Percentiles rank a stretch among this genome's conserved stretches.
Evolutionary conservation across 2,113 vertebrate genomes (phyloP).

Genomic region (Lepus europaeus): DNA sequence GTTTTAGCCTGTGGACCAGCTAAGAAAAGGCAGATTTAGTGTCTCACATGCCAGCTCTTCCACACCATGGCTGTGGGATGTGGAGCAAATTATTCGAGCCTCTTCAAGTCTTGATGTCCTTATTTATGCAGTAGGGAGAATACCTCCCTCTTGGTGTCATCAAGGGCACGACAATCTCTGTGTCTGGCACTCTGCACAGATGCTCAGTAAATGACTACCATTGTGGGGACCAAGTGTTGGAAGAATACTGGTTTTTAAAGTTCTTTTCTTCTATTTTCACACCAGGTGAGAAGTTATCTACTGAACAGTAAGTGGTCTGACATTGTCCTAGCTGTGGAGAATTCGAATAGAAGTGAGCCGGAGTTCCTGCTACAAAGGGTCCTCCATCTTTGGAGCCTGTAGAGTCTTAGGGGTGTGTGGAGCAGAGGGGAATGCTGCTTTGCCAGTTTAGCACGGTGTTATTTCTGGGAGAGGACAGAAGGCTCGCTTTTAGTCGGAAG

Average conservation of each 20-base stretch:
- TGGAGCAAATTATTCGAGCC: neutral
- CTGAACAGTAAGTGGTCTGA: neutral
- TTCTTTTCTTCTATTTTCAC: neutral
- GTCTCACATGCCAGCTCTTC: neutral
- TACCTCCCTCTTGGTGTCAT: neutral
- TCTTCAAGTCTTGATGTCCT: neutral
- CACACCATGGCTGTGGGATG: neutral
- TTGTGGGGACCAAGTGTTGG: neutral
- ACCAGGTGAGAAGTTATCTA: neutral
- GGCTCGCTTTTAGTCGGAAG: neutral
- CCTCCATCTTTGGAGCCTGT: neutral
- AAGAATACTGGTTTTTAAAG: neutral
- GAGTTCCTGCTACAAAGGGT: neutral
- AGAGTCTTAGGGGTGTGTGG: neutral
- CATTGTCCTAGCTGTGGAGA: neutral
- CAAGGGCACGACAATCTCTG: neutral
- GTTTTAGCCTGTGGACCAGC: neutral
- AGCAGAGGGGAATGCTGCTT: neutral
- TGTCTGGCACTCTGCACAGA: neutral
- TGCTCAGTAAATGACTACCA: neutral
- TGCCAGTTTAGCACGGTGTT: neutral
- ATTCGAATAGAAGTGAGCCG: neutral
- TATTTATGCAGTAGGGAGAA: neutral
- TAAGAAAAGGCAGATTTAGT: neutral
- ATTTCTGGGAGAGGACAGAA: conserved; percentile 1